Conservation (phyloP, 2,113 vertebrate genomes). For the Phylloscopus trochilus region DNA sequence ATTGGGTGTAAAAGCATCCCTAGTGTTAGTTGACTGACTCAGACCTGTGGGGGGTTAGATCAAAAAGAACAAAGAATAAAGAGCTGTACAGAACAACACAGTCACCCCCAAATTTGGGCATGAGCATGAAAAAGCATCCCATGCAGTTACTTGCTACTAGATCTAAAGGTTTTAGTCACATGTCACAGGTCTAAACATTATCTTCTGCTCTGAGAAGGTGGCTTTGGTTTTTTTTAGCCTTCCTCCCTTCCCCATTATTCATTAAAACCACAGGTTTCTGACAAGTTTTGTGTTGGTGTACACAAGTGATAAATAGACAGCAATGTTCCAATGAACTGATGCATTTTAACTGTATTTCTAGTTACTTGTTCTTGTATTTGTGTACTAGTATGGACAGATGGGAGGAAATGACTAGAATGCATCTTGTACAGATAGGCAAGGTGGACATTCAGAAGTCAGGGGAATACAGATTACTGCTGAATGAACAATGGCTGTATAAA, state of each 20-base stretch:
- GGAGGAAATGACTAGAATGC: background rate
- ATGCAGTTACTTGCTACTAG: background rate
- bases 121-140: background rate
- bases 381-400: background rate
- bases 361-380: background rate
- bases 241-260: background rate
- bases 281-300: background rate
- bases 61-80: background rate
- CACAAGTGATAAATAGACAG: background rate
- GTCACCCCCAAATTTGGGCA: background rate
- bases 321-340: background rate
- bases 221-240: background rate
- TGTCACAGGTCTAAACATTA: background rate
- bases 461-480: background rate
- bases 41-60: background rate
- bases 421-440: background rate
- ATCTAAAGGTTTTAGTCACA: background rate
- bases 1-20: background rate
- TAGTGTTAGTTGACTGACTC: background rate
- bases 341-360: background rate
- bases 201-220: background rate
- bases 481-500: background rate
- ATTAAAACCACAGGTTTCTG: background rate
- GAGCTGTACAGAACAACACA: background rate
- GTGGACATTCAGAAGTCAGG: background rate